These are phyloP conservation scores for Muraenolepis orangiensis DNA, from an alignment of 2,797 vertebrate genomes.

Conservation along the genomic window DNA sequence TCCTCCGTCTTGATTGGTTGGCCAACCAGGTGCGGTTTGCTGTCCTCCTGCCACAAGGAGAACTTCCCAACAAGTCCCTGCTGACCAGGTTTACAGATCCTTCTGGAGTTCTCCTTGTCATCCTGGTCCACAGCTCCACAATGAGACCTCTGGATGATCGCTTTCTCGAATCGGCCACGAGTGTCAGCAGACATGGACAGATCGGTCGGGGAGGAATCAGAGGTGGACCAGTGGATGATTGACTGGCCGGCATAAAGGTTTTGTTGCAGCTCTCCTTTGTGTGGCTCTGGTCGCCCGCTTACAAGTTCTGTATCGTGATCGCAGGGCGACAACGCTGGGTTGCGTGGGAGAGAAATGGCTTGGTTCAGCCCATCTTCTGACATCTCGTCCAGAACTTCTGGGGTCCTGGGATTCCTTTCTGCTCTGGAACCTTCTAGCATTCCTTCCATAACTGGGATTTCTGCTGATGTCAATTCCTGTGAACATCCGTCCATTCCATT, in stretches of 20 bases:
- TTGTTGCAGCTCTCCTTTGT: conserved; percentile 25
- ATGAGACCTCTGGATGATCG: conserved; percentile 14
- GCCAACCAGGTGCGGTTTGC: conserved; percentile 29
- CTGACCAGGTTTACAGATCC: neutral
- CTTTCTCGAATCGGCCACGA: neutral
- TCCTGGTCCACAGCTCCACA: conserved; percentile 22
- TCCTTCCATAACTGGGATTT: conserved; percentile 28
- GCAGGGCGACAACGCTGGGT: conserved; percentile 11
- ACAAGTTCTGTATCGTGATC: conserved; percentile 30
- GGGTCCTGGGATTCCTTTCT: conserved; percentile 21
- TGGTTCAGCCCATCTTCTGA: conserved; percentile 45
- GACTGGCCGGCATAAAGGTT: conserved; percentile 31
- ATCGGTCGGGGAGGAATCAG: conserved; percentile 14
- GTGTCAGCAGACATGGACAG: conserved; percentile 7
- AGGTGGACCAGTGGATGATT: conserved; percentile 24
- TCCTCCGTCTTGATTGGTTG: conserved; percentile 53
- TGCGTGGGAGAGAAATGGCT: conserved; percentile 20
- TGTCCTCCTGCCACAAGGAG: conserved; percentile 16
- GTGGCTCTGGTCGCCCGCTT: conserved; percentile 12
- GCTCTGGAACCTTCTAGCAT: conserved; percentile 29
- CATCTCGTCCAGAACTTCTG: conserved; percentile 46
- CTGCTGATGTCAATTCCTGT: conserved; percentile 29
- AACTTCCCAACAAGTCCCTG: neutral
- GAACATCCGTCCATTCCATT: conserved; percentile 34
- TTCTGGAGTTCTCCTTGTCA: conserved; percentile 25